Base-by-base conservation (phyloP, 2,888 invertebrate species). In the Cheilosia grossa region DNA sequence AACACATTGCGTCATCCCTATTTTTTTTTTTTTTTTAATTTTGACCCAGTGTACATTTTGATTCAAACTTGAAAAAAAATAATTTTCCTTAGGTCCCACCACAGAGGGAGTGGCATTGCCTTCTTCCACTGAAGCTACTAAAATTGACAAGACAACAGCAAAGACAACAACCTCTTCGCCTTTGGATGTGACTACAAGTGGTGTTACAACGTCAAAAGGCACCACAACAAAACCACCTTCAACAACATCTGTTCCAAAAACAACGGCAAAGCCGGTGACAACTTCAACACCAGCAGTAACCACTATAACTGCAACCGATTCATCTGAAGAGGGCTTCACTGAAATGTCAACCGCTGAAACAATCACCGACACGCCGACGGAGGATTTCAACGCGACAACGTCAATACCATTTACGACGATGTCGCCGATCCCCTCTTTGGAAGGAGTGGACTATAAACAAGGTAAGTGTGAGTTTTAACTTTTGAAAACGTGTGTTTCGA, bases 381-480 rank as follows among this genome's bases (percentile, higher is more conserved):
- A 86, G 15, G 69, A 86, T 30, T 69, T 72, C n/a, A 86, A 81
- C 63, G 85, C 58, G 7, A 79, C 87, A 10, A 86, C 81, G 0
- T 37, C 64, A 13, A 66, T 73, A 7, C 87, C 89, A 44, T 89
- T 88, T 24, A 89, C 89, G 69, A 89, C 90, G 40, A 78, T 88
- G 59, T 88, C 91, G 73, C 89, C 89, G 53, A 87, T 88, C 40
- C 89, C 88, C 66, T 89, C 90, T 19, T 78, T 92, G 69, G 92
- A 92, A 88, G 92, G 92, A 87, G 89, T 92, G 79, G 92, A 92
- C 87, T 92, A 91, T 82, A 90, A 89, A 80, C 91, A 92, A 89
- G 89, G 92, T 92, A 67, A 87, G 79, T 51, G 10, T 7, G 2
- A 4, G 0, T 10, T 33, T 56, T 1, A 51, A 51, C 4, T 19